phyloP scores from a whole-genome alignment of 2,113 vertebrate species.

The Hemiprocne comata region DNA sequence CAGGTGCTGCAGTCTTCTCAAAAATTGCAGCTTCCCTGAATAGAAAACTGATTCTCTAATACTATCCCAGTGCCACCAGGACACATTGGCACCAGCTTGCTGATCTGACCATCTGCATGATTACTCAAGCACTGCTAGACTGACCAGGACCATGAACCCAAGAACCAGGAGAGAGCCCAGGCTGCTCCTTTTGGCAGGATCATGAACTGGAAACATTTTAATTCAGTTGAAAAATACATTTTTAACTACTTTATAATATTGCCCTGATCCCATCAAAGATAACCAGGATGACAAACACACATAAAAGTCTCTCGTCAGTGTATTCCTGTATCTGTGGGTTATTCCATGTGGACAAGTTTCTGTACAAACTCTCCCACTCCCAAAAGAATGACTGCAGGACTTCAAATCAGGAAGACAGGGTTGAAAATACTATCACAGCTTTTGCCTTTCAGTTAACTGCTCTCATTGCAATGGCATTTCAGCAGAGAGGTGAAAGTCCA shows the following conservation, averaged over 20 bases:
- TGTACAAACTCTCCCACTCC: neutral
- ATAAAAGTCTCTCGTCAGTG: neutral
- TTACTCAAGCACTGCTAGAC: neutral
- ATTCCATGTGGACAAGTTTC: neutral
- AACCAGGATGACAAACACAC: neutral
- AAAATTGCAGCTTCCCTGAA: too few species aligned
- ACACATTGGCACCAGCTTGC: neutral
- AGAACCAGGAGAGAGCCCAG: neutral
- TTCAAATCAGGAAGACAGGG: neutral
- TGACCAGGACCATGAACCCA: neutral
- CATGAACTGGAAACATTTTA: neutral
- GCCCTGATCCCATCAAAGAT: neutral
- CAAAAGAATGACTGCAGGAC: neutral
- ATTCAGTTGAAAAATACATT: neutral
- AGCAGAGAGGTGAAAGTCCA: neutral
- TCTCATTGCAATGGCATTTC: neutral
- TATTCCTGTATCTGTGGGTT: neutral
- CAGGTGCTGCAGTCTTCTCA: too few species aligned
- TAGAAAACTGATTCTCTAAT: too few species aligned
- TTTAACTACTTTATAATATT: neutral
- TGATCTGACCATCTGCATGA: neutral
- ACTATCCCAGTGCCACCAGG: too few species aligned
- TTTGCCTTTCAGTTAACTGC: neutral
- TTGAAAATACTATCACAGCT: neutral
- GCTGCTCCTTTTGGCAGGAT: neutral